Conservation (phyloP, 2,888 invertebrate species). For the Plebejus argus region DNA sequence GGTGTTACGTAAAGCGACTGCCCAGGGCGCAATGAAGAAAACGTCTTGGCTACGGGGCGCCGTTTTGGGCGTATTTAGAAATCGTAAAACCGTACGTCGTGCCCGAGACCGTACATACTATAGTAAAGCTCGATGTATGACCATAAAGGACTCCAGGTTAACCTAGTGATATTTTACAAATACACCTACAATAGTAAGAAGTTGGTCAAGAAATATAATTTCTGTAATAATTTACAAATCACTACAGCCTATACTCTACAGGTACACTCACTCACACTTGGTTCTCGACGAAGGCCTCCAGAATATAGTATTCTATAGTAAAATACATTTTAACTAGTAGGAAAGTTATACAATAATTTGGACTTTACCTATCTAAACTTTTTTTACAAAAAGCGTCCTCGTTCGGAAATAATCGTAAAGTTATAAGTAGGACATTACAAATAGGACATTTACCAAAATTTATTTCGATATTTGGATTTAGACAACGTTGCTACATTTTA, state of each 20-base stretch:
- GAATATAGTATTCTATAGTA: constrained; percentile 60
- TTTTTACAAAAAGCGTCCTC: not conserved
- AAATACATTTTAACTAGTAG: constrained; percentile 56
- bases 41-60: too few relatives aligned
- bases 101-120: not conserved
- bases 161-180: constrained; percentile 61
- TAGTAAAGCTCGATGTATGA: not conserved
- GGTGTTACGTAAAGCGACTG: too few relatives aligned
- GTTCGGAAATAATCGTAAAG: not conserved
- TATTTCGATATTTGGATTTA: not conserved
- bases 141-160: constrained; percentile 41
- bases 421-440: constrained; percentile 14
- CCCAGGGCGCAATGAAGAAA: too few relatives aligned
- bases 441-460: constrained; percentile 17
- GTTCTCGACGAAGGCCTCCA: constrained; percentile 74
- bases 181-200: constrained; percentile 56
- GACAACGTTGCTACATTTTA: not conserved
- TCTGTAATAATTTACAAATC: constrained; percentile 34
- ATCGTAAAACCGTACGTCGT: not conserved
- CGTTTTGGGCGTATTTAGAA: too few relatives aligned
- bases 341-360: constrained; percentile 24
- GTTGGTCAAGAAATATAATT: constrained; percentile 67
- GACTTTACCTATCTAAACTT: constrained; percentile 8
- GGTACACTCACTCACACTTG: constrained; percentile 41
- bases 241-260: constrained; percentile 15